Percentiles rank a stretch among this genome's conserved stretches.
Evolutionary conservation across 2,888 invertebrate species (phyloP).

Genomic region (Cantharis flavilabris): DNA sequence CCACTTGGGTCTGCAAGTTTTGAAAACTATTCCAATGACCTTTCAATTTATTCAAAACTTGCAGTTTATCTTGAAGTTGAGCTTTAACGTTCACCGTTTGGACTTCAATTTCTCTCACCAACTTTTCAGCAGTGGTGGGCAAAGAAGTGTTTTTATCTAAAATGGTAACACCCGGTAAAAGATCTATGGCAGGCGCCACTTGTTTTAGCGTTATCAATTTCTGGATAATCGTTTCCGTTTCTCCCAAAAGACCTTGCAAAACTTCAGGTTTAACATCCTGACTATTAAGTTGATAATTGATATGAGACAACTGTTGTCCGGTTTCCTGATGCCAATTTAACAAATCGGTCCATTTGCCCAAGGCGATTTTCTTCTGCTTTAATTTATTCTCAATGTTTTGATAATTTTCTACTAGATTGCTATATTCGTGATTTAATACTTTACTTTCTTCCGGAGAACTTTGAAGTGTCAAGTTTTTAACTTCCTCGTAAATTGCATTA

Average conservation of each 20-base stretch:
- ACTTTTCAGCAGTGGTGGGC: slow-evolving; percentile 71
- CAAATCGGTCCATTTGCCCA: slow-evolving; percentile 84
- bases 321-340: slow-evolving; percentile 81
- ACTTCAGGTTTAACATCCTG: slow-evolving; percentile 73
- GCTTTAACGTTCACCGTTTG: slow-evolving; percentile 70
- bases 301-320: slow-evolving; percentile 76
- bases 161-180: slow-evolving; percentile 68
- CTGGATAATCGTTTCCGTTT: slow-evolving; percentile 69
- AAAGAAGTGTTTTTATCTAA: slow-evolving; percentile 72
- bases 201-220: slow-evolving; percentile 74
- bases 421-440: slow-evolving; percentile 74
- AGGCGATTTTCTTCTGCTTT: slow-evolving; percentile 70
- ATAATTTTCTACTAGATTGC: slow-evolving; percentile 75
- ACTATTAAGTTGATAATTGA: slow-evolving; percentile 79
- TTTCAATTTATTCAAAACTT: slow-evolving; percentile 71
- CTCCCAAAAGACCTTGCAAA: slow-evolving; percentile 69
- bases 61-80: slow-evolving; percentile 69
- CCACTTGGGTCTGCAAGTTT: slow-evolving; percentile 71
- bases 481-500: slow-evolving; percentile 78
- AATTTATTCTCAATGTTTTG: slow-evolving; percentile 76
- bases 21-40: slow-evolving; percentile 81
- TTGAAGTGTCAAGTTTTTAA: slow-evolving; percentile 73
- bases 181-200: slow-evolving; percentile 70
- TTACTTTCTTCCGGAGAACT: slow-evolving; percentile 77
- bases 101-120: slow-evolving; percentile 75